Base-by-base conservation (phyloP, 1,140 invertebrate species). In the Nixonia krombeini region DNA sequence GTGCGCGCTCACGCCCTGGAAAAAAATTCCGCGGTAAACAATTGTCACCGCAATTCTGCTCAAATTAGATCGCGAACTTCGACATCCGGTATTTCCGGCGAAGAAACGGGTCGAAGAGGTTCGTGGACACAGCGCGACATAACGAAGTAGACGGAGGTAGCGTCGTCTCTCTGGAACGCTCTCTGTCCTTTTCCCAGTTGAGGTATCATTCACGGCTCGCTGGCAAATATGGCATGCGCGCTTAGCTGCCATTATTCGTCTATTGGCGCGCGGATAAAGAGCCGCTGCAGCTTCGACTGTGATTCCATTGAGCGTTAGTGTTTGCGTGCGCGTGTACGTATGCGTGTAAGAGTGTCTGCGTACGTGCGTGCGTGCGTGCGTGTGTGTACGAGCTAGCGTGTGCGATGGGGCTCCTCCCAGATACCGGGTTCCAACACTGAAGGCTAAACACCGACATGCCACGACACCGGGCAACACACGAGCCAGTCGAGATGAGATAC, bases 401-500 rank as follows among this genome's bases (percentile, higher is more conserved):
- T 33, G 21, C 4, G 31, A 21, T 15, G 58, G 52, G 53, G 55
- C 65, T 61, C 65, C 70, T 69, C 61, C 58, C 64, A 65, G 70
- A 58, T 57, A 29, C 47, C 53, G 49, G 46, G 66, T 63, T 63
- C 53, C 55, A 57, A 63, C 65, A 72, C 72, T 62, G 72, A 74
- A 74, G 69, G 69, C 69, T 67, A 72, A 74, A 70, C 61, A 56
- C 62, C 57, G 55, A 61, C 63, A 61, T 70, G 70, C 46, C 46
- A 56, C 59, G 61, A 57, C 58, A 65, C 44, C 50, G 61, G 49
- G 61, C 28, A 66, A 46, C 51, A 51, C 53, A 64, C 38, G 56
- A 59, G 44, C 49, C 31, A 63, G 45, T 51, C 55, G 55, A 72
- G 61, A 70, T 67, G 50, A 65, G 61, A 70, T 69, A 67, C 55